Evolutionary conservation across 2,113 vertebrate genomes (phyloP).

Genomic region (Rhinolophus sinicus): DNA sequence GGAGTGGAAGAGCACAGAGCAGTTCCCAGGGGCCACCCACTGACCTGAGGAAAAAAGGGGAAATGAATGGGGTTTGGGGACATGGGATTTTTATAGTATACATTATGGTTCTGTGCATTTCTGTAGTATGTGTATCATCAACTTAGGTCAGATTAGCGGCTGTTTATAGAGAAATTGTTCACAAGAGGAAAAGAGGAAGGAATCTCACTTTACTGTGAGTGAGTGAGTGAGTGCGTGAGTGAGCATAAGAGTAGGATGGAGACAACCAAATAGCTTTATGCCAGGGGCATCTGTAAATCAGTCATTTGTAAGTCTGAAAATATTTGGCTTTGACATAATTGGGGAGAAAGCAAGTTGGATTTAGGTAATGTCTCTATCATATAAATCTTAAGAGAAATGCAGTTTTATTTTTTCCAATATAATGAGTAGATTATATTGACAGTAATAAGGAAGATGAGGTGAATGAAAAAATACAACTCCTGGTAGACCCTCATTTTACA

Average conservation of each 20-base stretch:
- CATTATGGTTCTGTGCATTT: constrained; percentile 10
- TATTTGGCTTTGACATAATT: neutral
- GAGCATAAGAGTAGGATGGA: neutral
- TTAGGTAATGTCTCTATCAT: neutral
- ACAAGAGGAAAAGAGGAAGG: neutral
- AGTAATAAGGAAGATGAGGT: neutral
- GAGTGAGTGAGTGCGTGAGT: neutral
- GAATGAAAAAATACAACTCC: constrained; percentile 5
- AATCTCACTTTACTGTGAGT: neutral
- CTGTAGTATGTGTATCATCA: neutral
- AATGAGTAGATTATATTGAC: neutral
- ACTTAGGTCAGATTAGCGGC: neutral
- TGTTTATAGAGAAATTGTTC: neutral
- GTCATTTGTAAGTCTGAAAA: neutral
- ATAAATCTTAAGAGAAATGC: constrained; percentile 31
- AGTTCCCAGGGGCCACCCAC: neutral
- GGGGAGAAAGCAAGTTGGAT: neutral
- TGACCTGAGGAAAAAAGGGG: neutral
- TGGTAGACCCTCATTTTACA: neutral
- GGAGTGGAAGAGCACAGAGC: neutral
- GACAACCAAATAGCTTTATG: neutral
- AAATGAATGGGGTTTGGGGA: neutral
- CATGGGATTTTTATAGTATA: neutral
- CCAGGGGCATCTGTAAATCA: neutral
- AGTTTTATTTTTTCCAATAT: constrained; percentile 29